Evolutionary conservation across 1,140 invertebrate species (phyloP).

Genomic region (Penaeus indicus): DNA sequence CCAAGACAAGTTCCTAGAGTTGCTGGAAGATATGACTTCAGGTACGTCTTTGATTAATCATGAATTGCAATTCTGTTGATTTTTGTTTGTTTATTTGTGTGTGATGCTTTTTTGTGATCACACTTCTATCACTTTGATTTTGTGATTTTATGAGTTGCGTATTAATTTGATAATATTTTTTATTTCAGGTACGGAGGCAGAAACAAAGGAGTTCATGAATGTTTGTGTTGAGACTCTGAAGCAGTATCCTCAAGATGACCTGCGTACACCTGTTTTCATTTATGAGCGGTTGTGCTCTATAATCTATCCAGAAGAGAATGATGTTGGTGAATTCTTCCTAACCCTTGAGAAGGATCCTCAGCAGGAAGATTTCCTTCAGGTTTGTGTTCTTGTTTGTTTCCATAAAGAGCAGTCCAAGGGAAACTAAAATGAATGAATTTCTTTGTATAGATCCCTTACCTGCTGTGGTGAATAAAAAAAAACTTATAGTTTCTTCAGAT

Average conservation of each 20-base stretch:
- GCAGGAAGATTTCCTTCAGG: slow-evolving; percentile 97
- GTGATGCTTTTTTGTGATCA: slow-evolving; percentile 43
- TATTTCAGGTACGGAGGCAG: slow-evolving; percentile 87
- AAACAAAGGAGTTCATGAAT: slow-evolving; percentile 97
- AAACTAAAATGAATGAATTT: slow-evolving; percentile 37
- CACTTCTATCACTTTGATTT: slow-evolving; percentile 10
- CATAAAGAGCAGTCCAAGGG: not conserved
- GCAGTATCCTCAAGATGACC: slow-evolving; percentile 92
- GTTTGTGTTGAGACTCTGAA: slow-evolving; percentile 96
- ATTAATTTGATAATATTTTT: not conserved
- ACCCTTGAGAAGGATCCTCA: slow-evolving; percentile 98
- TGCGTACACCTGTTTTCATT: slow-evolving; percentile 93
- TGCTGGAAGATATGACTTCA: slow-evolving; percentile 96
- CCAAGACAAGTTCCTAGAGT: slow-evolving; percentile 93
- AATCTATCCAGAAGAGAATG: slow-evolving; percentile 97
- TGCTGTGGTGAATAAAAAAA: no score
- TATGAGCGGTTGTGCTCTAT: slow-evolving; percentile 97
- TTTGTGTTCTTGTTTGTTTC: slow-evolving; percentile 66
- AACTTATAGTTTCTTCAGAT: no score
- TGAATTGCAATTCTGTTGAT: not conserved
- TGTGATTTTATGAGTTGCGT: slow-evolving; percentile 20
- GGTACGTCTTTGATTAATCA: slow-evolving; percentile 72
- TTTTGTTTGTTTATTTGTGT: slow-evolving; percentile 17
- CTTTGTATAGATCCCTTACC: slow-evolving; percentile 4
- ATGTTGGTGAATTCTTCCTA: slow-evolving; percentile 95